Evolutionary conservation across 2,113 vertebrate species (phyloP), one percentile per base, ranked within the genome.

Genomic region (Sorex fumeus): DNA sequence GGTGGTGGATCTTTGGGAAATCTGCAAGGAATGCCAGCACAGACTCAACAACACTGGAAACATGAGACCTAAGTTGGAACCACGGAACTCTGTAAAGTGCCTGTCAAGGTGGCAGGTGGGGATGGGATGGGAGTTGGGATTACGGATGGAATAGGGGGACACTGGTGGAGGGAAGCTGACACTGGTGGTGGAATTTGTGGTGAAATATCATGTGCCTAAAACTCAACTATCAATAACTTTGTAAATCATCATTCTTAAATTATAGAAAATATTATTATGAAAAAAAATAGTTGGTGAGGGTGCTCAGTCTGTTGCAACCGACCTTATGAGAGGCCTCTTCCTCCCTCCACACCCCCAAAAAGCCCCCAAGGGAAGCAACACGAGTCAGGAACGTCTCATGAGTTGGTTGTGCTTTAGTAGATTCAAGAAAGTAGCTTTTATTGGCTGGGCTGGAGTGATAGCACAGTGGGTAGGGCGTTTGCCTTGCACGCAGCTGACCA

Each of bases 341-440:
- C 57, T 70, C 28, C 45, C 0, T 0, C 9, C 25, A 76, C 25
- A 0, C 23, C 27, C 32, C 2, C 53, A 30, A 1, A 7, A 28
- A 6, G 43, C 4, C 34, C 71, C 27, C 15, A 34, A 30, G 40
- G 2, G 62, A 9, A 13, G 36, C 77, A 57, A 57, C 12, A 53
- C 6, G 27, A 77, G 1, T 16, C 16, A 34, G 76, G 32, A 57
- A 32, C 30, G 45, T 74, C 21, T 25, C 23, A 66, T 76, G 28
- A 76, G 25, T 32, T 18, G 21, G 18, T 40, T 88, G 53, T 1
- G 0, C 36, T 66, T 53, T 88, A 57, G 75, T 27, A 66, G 57
- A 34, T 18, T 47, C 13, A 60, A 90, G 66, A 34, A 23, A 60
- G 64, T 11, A 57, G 19, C 27, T 57, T n/a, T n/a, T n/a, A n/a